Evolutionary conservation across 2,888 invertebrate species (phyloP), one percentile per base, ranked within the genome.

Genomic region (Drosophila kambysellisi): DNA sequence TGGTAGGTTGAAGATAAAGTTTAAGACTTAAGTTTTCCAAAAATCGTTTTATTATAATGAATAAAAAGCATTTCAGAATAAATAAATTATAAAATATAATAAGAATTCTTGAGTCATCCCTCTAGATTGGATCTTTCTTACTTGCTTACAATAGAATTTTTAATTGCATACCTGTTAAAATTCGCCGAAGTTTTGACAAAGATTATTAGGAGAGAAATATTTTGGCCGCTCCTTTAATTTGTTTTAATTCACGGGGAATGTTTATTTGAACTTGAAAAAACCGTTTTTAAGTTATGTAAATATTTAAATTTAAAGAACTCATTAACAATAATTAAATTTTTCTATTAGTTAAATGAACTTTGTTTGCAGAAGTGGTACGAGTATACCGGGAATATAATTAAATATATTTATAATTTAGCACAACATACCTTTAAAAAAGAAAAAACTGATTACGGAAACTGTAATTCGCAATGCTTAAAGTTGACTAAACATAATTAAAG

Each of bases 311-410:
- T 46, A 7, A 46, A 4, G 4, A 46, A 46, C 15, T 46, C 15
- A 15, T 46, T 8, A 25, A 46, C 20, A 25, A 7, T 20, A 46
- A 30, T 29, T 29, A 20, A 11, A 17, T 25, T 30, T 41, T 43
- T 43, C 17, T 39, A 32, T 37, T 32, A 56, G 15, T 52, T 52
- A 32, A 39, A 33, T 29, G n/a, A n/a, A 17, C 15, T 30, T 20
- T 30, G 41, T 2, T 12, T 25, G 29, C 37, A 37, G 12, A 17
- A 0, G 17, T 17, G 5, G 8, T n/a, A n/a, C n/a, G n/a, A n/a
- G n/a, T n/a, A 29, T 35, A 48, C n/a, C 4, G 48, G n/a, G n/a
- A 60, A 54, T 67, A 67, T 3, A 25, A 12, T 11, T 33, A 8
- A 15, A 43, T 63, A 39, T 51, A 32, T 32, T 11, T 25, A 50